Percentiles rank a stretch among this genome's conserved stretches.
Evolutionary conservation across 2,888 invertebrate species (phyloP).

Genomic region (Piscicola geometra): DNA sequence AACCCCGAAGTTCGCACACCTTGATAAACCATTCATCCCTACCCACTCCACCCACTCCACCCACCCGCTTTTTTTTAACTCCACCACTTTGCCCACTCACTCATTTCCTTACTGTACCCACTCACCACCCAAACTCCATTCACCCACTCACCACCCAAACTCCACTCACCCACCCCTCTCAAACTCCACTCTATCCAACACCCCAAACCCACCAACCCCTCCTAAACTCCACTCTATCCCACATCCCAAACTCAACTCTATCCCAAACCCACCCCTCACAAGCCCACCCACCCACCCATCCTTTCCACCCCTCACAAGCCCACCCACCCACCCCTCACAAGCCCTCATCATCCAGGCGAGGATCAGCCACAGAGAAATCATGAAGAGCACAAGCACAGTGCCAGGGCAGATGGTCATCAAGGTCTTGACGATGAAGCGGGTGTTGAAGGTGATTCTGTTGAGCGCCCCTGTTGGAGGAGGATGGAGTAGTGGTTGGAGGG

Average conservation of each 20-base stretch:
- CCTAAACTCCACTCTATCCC: background rate
- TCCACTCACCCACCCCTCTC: too few species aligned
- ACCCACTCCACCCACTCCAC: too few species aligned
- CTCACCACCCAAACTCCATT: too few species aligned
- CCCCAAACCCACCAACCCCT: background rate
- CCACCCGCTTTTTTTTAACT: too few species aligned
- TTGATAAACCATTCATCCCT: too few species aligned
- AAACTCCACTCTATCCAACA: background rate
- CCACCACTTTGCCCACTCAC: too few species aligned
- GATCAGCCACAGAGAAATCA: constrained; percentile 98
- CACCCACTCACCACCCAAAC: too few species aligned
- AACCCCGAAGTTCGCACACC: too few species aligned
- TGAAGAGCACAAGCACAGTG: constrained; percentile 95
- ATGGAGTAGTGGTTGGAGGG: background rate
- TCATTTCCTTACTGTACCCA: too few species aligned
- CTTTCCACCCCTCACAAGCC: background rate
- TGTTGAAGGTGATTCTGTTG: constrained; percentile 66
- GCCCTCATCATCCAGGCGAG: constrained; percentile 97
- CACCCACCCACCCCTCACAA: constrained; percentile 78
- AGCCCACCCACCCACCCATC: background rate
- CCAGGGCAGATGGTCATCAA: constrained; percentile 99
- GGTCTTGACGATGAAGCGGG: constrained; percentile 86
- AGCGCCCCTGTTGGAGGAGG: constrained; percentile 51
- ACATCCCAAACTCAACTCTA: background rate
- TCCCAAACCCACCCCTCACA: background rate